Evolutionary conservation across 2,888 invertebrate species (phyloP), one percentile per base, ranked within the genome.

Genomic region (Pterostichus niger): DNA sequence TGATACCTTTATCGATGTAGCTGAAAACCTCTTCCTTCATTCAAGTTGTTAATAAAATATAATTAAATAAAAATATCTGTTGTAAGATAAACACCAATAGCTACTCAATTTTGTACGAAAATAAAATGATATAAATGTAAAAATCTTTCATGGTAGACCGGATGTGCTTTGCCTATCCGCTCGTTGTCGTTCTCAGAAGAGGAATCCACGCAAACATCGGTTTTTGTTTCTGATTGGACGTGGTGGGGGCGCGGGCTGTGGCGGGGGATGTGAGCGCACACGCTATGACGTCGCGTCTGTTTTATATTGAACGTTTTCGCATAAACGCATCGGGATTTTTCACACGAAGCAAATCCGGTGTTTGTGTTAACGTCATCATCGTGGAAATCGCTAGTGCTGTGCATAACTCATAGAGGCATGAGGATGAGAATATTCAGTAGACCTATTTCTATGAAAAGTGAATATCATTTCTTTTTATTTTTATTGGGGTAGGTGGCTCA

Each of bases 301-400:
- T 76, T 76, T 56, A 76, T 76, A 76, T 76, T 76, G 52, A 56
- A 35, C 54, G 76, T 76, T 76, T 76, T 76, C 56, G 76, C 56
- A 54, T 76, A 76, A 76, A 76, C 76, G 24, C 68, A 71, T n/a
- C 54, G 76, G 35, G 46, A 76, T 76, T 76, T 76, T 76, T 76
- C 76, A 76, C 49, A 52, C 52, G 75, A 49, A 31, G 56, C 52
- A 44, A 71, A 76, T 76, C 56, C 56, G 76, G 35, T 76, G 76
- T 76, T 76, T 76, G 76, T 52, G 35, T 76, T 76, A 76, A 31
- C 54, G 54, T 54, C 76, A 76, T 71, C 44, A 71, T 13, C 68
- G 10, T 13, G 24, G 68, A 71, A 71, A 71, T 40, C 64, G 33
- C n/a, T 10, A 10, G 10, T 2, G 4, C 64, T 17, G 11, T 44